These are phyloP conservation scores for Xanthia togata DNA, from an alignment of 2,888 invertebrate genomes.

Conservation along the genomic window DNA sequence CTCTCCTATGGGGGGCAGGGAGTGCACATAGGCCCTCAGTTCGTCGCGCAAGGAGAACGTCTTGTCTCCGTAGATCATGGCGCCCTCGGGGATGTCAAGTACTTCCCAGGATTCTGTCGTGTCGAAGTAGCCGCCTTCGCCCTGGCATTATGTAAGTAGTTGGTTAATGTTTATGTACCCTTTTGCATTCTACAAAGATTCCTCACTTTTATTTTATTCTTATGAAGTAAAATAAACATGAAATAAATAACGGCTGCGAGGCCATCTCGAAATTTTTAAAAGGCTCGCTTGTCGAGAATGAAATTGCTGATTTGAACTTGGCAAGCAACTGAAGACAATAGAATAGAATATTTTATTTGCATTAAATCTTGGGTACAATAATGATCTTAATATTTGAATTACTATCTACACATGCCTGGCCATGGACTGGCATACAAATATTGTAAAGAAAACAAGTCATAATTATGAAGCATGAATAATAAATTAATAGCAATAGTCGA, in stretches of 20 bases:
- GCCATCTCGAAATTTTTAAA: too few relatives aligned
- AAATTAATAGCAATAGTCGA: too few relatives aligned
- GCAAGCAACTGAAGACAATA: background rate
- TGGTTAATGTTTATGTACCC: background rate
- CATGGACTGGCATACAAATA: too few relatives aligned
- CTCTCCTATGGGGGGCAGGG: constrained; percentile 69
- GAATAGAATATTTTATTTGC: background rate
- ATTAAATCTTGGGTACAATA: background rate
- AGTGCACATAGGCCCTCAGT: constrained; percentile 70
- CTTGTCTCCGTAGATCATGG: constrained; percentile 77
- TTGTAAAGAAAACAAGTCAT: too few relatives aligned
- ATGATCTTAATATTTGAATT: background rate
- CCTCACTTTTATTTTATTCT: background rate
- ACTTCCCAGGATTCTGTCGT: constrained; percentile 78
- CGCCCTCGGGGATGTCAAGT: constrained; percentile 67
- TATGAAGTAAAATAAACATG: background rate
- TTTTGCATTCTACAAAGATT: background rate
- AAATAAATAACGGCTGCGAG: background rate
- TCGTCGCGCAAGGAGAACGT: constrained; percentile 76
- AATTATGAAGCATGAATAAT: too few relatives aligned
- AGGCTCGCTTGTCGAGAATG: background rate
- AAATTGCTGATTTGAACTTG: background rate
- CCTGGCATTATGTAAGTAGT: constrained; percentile 69
- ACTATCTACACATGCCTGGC: too few relatives aligned
- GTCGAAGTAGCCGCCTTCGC: constrained; percentile 87